phyloP scores from a whole-genome alignment of 2,113 vertebrate species.

The Sebastes fasciatus region DNA sequence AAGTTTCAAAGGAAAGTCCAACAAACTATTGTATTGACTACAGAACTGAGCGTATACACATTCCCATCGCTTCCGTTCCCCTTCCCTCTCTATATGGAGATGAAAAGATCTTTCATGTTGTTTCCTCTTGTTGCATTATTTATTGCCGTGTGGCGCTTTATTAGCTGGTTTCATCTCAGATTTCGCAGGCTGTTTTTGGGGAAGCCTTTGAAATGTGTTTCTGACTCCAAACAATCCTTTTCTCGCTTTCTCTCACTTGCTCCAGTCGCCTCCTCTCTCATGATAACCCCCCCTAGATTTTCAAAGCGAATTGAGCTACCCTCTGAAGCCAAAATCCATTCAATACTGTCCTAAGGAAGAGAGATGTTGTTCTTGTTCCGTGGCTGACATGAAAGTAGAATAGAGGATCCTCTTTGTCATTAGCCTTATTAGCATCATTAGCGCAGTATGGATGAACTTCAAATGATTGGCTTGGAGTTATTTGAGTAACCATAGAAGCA shows the following conservation, averaged over 20 bases:
- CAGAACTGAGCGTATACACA: conserved; percentile 42
- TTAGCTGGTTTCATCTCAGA: conserved; percentile 79
- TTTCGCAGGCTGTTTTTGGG: conserved; percentile 77
- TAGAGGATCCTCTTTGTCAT: conserved; percentile 68
- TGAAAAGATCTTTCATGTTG: conserved; percentile 83
- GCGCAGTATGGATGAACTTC: conserved; percentile 70
- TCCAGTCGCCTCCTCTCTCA: conserved; percentile 67
- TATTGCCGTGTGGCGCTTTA: conserved; percentile 80
- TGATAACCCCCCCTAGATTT: conserved; percentile 56
- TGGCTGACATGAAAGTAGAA: conserved; percentile 73
- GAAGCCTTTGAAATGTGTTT: conserved; percentile 81
- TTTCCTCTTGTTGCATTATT: conserved; percentile 84
- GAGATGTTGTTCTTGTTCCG: conserved; percentile 67
- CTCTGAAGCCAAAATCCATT: conserved; percentile 73
- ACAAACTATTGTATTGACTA: conserved; percentile 58
- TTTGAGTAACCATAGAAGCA: conserved; percentile 65
- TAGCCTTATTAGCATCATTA: conserved; percentile 80
- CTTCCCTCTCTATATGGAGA: conserved; percentile 69
- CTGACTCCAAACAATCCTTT: conserved; percentile 79
- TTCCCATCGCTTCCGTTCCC: conserved; percentile 57
- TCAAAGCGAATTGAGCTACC: conserved; percentile 69
- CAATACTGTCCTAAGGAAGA: conserved; percentile 72
- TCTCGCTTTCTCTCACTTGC: conserved; percentile 63
- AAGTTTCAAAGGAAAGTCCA: conserved; percentile 70
- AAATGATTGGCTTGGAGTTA: conserved; percentile 75